phyloP scores from a whole-genome alignment of 1,140 invertebrate genomes.

The Stegodyphus dumicola region DNA sequence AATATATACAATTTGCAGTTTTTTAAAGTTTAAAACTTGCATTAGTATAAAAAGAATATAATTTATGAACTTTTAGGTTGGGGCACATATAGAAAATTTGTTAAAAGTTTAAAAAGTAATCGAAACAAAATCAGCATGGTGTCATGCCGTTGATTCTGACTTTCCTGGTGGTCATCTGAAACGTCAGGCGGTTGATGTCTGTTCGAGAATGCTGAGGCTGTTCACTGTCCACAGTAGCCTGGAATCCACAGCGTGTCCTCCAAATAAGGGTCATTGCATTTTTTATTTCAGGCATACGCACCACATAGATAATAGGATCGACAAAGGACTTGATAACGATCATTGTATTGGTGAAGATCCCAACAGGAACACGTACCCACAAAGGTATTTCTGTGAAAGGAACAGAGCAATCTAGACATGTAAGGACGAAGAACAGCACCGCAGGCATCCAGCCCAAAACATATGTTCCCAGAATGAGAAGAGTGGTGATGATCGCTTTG shows the following conservation, averaged over 20 bases:
- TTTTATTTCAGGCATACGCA: slow-evolving; percentile 75
- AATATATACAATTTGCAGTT: too few species aligned
- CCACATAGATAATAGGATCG: slow-evolving; percentile 78
- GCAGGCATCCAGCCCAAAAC: slow-evolving; percentile 76
- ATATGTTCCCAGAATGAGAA: slow-evolving; percentile 75
- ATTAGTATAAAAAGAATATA: too few species aligned
- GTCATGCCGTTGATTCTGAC: slow-evolving; percentile 17
- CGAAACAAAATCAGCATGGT: not conserved
- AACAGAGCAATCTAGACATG: slow-evolving; percentile 71
- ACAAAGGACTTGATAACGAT: slow-evolving; percentile 75
- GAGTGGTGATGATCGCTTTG: slow-evolving; percentile 76
- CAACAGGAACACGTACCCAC: slow-evolving; percentile 39
- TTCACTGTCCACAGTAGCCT: not conserved
- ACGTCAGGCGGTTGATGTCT: slow-evolving; percentile 31
- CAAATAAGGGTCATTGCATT: slow-evolving; percentile 46
- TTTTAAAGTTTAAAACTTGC: too few species aligned
- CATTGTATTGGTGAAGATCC: slow-evolving; percentile 67
- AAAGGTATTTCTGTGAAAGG: slow-evolving; percentile 49
- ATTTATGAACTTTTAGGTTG: too few species aligned
- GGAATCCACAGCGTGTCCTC: slow-evolving; percentile 29
- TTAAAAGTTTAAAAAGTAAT: too few species aligned
- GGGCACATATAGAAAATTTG: too few species aligned
- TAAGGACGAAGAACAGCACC: slow-evolving; percentile 71
- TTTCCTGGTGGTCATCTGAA: slow-evolving; percentile 17
- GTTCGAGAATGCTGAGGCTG: slow-evolving; percentile 24